Conservation (phyloP, 2,797 vertebrate species). For the Eleutherodactylus coqui region DNA sequence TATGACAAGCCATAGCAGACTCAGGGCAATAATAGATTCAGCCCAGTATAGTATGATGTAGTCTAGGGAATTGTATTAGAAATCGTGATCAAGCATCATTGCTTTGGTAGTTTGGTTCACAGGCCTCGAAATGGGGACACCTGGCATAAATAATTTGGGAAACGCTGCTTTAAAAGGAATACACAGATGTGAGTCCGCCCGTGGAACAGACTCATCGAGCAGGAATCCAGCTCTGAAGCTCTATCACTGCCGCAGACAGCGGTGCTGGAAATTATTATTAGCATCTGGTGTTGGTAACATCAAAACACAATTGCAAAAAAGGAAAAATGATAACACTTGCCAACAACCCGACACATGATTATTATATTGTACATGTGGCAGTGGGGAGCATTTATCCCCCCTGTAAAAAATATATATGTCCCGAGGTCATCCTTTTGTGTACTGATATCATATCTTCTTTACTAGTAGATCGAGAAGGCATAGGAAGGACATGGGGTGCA, state of each 20-base stretch:
- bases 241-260: not conserved
- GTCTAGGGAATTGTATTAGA: not conserved
- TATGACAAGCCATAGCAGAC: no score
- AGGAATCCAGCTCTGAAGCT: not conserved
- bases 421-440: not conserved
- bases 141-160: not conserved
- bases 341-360: slow-evolving; percentile 18
- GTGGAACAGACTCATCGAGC: not conserved
- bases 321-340: slow-evolving; percentile 41
- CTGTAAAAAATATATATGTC: not conserved
- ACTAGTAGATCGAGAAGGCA: no score
- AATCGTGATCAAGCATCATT: not conserved
- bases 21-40: not conserved
- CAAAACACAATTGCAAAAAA: not conserved
- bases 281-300: slow-evolving; percentile 48
- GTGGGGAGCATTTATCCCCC: not conserved
- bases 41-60: not conserved
- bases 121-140: not conserved
- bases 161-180: no score
- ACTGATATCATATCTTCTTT: no score
- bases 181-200: no score
- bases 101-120: not conserved
- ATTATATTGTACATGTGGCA: slow-evolving; percentile 37
- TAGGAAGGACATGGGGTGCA: no score
- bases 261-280: slow-evolving; percentile 45